A percentile compares a stretch with the other conserved stretches of the same genome.
These are phyloP conservation scores for Punctoribates punctum DNA, from an alignment of 2,888 invertebrate species.

Conservation along the genomic window DNA sequence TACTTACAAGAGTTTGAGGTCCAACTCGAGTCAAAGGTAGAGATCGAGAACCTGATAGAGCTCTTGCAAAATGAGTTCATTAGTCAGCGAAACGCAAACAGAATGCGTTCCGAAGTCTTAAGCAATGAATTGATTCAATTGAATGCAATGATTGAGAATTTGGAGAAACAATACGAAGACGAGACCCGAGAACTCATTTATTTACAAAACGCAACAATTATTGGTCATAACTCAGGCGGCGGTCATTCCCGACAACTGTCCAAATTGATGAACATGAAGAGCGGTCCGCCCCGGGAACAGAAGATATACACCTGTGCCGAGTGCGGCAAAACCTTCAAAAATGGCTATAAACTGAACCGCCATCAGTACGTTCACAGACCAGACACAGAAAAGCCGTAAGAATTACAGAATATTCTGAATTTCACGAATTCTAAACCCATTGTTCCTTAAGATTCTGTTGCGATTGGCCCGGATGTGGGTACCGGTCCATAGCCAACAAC, in stretches of 20 bases:
- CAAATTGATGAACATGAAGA: not conserved
- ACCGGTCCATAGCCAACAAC: constrained; percentile 40
- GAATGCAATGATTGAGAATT: constrained; percentile 23
- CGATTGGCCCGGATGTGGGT: constrained; percentile 39
- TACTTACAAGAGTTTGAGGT: constrained; percentile 22
- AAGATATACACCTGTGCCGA: constrained; percentile 35
- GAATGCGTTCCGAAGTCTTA: constrained; percentile 17
- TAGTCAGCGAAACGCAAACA: constrained; percentile 23
- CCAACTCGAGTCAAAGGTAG: not conserved
- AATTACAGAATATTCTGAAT: not conserved
- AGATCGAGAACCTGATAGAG: constrained; percentile 21
- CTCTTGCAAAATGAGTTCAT: constrained; percentile 36
- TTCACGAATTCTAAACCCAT: not conserved
- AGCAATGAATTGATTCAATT: constrained; percentile 34
- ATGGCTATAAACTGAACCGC: constrained; percentile 40
- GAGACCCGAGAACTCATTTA: constrained; percentile 37
- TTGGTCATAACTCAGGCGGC: constrained; percentile 6
- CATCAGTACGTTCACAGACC: constrained; percentile 40
- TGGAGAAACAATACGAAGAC: constrained; percentile 34
- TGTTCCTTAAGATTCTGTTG: not conserved
- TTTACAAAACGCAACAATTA: constrained; percentile 16
- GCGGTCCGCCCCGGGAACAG: not conserved
- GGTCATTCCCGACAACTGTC: constrained; percentile 12
- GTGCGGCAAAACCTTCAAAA: constrained; percentile 38
- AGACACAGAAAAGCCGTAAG: constrained; percentile 40